phyloP scores from a whole-genome alignment of 2,113 vertebrate species.

The Melanotaenia duboulayi region DNA sequence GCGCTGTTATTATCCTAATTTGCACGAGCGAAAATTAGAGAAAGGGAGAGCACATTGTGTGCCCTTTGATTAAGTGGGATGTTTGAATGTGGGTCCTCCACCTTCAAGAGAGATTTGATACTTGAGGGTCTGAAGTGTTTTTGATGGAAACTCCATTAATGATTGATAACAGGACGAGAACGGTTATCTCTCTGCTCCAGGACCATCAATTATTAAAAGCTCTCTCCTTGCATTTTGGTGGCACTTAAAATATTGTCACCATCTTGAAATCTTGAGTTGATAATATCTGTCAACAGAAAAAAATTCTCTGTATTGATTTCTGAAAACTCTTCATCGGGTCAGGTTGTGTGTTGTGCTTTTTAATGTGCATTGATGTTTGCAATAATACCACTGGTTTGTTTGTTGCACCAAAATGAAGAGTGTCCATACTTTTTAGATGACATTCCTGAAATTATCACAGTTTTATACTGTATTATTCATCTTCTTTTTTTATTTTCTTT shows the following conservation, averaged over 20 bases:
- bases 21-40: constrained; percentile 54
- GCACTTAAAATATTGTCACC: constrained; percentile 87
- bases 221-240: constrained; percentile 91
- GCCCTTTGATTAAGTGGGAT: constrained; percentile 81
- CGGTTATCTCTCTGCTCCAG: constrained; percentile 93
- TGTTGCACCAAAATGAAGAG: constrained; percentile 6
- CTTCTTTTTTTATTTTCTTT: neutral
- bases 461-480: constrained; percentile 10
- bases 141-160: constrained; percentile 98
- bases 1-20: constrained; percentile 73
- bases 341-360: constrained; percentile 40
- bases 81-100: constrained; percentile 78
- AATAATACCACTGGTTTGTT: constrained; percentile 28
- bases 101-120: constrained; percentile 85
- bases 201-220: constrained; percentile 96
- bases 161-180: constrained; percentile 95
- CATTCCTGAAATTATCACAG: neutral
- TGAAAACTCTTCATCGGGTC: constrained; percentile 31
- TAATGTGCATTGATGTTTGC: constrained; percentile 21
- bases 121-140: constrained; percentile 89
- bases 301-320: constrained; percentile 64
- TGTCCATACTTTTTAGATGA: constrained; percentile 9
- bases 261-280: constrained; percentile 80
- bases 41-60: constrained; percentile 53
- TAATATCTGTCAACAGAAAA: constrained; percentile 75